Conservation (phyloP, 2,888 invertebrate genomes). For the Phytoseiulus persimilis region DNA sequence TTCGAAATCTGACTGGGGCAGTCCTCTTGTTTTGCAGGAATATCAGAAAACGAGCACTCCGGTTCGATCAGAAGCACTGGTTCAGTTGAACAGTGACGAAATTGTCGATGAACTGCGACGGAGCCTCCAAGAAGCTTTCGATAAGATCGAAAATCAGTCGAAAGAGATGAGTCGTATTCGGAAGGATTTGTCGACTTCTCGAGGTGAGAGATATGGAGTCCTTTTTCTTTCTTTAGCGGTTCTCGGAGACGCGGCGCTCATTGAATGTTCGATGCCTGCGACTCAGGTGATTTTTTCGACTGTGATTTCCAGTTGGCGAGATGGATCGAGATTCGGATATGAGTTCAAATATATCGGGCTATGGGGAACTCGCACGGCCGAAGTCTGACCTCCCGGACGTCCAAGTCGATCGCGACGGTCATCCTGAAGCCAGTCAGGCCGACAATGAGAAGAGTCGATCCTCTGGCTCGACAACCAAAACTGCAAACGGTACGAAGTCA, state of each 20-base stretch:
- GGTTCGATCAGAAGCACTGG: background rate
- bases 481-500: conserved; percentile 9
- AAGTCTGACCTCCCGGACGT: background rate
- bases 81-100: background rate
- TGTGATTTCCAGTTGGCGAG: background rate
- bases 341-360: background rate
- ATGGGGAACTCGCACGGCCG: background rate
- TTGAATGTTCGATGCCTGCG: too few species aligned
- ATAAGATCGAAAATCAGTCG: conserved; percentile 32
- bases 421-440: background rate
- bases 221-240: too few species aligned
- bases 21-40: background rate
- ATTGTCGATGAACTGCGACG: conserved; percentile 22
- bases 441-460: background rate
- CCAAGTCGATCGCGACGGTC: background rate
- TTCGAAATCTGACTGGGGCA: too few species aligned
- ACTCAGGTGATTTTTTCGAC: background rate
- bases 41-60: conserved; percentile 17
- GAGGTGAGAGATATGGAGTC: background rate
- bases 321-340: background rate
- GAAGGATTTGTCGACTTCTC: background rate
- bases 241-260: too few species aligned
- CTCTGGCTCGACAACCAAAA: background rate
- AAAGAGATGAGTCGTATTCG: conserved; percentile 8
- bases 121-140: conserved; percentile 25